Evolutionary conservation across 1,140 invertebrate species (phyloP), one percentile per base, ranked within the genome.

Genomic region (Riptortus pedestris): DNA sequence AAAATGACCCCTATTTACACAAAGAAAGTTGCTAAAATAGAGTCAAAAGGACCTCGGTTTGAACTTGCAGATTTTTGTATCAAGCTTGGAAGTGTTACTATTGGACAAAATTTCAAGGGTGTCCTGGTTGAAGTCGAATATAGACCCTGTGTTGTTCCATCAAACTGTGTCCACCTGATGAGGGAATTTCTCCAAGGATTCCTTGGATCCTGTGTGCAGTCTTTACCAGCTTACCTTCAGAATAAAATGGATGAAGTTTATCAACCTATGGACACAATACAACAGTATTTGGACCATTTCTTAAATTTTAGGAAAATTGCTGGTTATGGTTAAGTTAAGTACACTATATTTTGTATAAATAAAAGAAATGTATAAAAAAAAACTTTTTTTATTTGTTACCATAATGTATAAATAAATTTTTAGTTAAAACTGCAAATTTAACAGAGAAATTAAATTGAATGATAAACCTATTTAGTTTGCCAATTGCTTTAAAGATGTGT

Each of bases 51-150:
- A 0, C 88, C 90, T 0, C 79, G 91, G 57, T 97, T 92, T 76
- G 90, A 96, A 75, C 81, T 95, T 27, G 89, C 86, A 0, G 95
- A 98, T 74, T 98, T 98, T 76, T 84, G 91, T 68, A 86, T 97
- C 3, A 97, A 97, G 76, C 78, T 97, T 2, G 94, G 94, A 26
- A 90, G 85, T 55, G 93, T 97, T 2, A 89, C 89, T 11, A 90
- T 96, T 78, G 90, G 87, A 74, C 86, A 91, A 62, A 93, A 88
- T 72, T 95, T 96, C 73, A 96, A 96, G 78, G 95, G 93, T 14
- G 85, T 98, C 63, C 78, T 97, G 0, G 84, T 97, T 55, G 93
- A 96, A 81, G 92, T 94, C 14, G 94, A 97, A 77, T 98, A 98
- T 74, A 81, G 86, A 62, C 91, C 94, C 0, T 96, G 91, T 75